Conservation (phyloP, 1,140 invertebrate genomes). For the Heliconius congener region DNA sequence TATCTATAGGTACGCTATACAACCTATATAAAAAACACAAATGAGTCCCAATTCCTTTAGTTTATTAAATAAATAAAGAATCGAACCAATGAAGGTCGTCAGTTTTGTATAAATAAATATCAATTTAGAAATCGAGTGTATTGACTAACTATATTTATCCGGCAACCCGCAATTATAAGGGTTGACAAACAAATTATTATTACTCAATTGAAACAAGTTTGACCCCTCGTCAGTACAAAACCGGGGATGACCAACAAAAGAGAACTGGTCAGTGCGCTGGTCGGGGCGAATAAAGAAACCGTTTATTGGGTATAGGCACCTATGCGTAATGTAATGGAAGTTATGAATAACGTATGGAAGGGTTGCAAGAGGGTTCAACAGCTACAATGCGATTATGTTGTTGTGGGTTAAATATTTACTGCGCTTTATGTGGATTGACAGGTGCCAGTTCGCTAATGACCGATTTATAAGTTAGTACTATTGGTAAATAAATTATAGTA, state of each 20-base stretch:
- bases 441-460: slow-evolving; percentile 22
- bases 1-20: no score
- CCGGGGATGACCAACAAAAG: slow-evolving; percentile 74
- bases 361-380: slow-evolving; percentile 45
- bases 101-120: not conserved
- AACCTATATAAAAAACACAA: no score
- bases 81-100: not conserved
- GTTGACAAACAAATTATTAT: slow-evolving; percentile 50
- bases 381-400: slow-evolving; percentile 56
- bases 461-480: not conserved
- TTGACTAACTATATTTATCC: slow-evolving; percentile 30
- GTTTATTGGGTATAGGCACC: slow-evolving; percentile 57
- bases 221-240: slow-evolving; percentile 55
- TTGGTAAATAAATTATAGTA: not conserved
- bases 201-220: slow-evolving; percentile 40
- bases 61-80: no score
- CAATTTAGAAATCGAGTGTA: not conserved
- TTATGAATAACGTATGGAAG: slow-evolving; percentile 63
- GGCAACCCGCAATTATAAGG: slow-evolving; percentile 34
- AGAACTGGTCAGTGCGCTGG: slow-evolving; percentile 61
- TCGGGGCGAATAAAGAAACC: slow-evolving; percentile 57
- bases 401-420: slow-evolving; percentile 55
- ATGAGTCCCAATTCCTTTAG: no score
- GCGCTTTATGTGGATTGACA: slow-evolving; percentile 34
- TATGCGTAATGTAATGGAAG: slow-evolving; percentile 48